Evolutionary conservation across 1,140 invertebrate species (phyloP).

Genomic region (Monomorium pharaonis): DNA sequence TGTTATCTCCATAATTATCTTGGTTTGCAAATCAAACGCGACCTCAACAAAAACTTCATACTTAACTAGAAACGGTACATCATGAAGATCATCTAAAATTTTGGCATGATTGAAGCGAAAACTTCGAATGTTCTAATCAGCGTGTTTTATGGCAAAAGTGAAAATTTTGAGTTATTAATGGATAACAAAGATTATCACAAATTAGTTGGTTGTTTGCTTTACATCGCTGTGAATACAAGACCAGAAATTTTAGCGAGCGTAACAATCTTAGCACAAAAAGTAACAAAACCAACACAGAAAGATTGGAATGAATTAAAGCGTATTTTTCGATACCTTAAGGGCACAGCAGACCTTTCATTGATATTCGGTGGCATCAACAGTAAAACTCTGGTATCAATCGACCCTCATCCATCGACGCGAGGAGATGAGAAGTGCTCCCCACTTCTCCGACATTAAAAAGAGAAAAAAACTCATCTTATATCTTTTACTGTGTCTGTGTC

Average conservation of each 20-base stretch:
- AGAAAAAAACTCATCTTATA: no score
- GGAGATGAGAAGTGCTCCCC: no score
- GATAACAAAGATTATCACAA: slow-evolving; percentile 67
- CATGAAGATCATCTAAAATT: not conserved
- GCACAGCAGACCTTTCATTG: not conserved
- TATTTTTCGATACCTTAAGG: slow-evolving; percentile 61
- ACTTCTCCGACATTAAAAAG: no score
- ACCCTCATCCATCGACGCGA: no score
- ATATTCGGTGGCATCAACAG: not conserved
- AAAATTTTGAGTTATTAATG: slow-evolving; percentile 18
- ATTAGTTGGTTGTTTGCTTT: slow-evolving; percentile 78
- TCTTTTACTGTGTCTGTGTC: no score
- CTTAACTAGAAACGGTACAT: not conserved
- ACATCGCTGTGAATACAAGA: slow-evolving; percentile 76
- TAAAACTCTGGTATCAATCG: no score
- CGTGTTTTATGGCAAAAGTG: slow-evolving; percentile 1
- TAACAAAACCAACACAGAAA: slow-evolving; percentile 48
- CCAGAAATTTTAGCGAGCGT: slow-evolving; percentile 78
- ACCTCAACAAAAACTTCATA: not conserved
- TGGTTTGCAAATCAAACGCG: not conserved
- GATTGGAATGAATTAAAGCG: slow-evolving; percentile 71
- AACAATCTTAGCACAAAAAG: slow-evolving; percentile 71
- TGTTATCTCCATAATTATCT: not conserved
- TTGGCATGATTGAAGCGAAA: slow-evolving; percentile 2
- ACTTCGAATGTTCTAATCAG: not conserved